phyloP scores from a whole-genome alignment of 35 echinoderm and acorn worm species.

The Lytechinus pictus region DNA sequence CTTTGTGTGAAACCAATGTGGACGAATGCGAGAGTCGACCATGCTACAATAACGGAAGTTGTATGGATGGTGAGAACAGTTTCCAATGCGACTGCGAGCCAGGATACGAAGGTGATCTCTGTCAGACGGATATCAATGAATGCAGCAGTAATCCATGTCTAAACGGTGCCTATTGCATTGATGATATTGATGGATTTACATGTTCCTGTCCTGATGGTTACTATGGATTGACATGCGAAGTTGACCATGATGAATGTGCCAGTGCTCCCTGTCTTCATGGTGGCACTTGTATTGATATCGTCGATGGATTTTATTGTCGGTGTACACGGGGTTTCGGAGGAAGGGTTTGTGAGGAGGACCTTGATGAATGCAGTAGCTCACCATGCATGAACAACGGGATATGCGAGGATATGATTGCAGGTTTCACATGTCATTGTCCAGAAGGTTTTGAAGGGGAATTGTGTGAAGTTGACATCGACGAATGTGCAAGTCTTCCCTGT shows the following conservation, averaged over 20 bases:
- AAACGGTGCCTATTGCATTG: constrained; percentile 57
- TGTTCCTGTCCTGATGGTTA: constrained; percentile 60
- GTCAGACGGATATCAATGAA: constrained; percentile 61
- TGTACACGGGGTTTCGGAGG: constrained; percentile 62
- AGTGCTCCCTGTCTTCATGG: constrained; percentile 68
- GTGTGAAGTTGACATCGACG: constrained; percentile 74
- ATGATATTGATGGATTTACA: constrained; percentile 50
- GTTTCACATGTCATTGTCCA: constrained; percentile 51
- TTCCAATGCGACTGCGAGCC: constrained; percentile 55
- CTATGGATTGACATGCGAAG: constrained; percentile 54
- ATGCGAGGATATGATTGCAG: constrained; percentile 56
- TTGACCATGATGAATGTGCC: constrained; percentile 58
- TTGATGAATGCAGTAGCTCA: constrained; percentile 53
- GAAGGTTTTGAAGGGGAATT: constrained; percentile 58
- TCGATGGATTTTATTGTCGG: constrained; percentile 64
- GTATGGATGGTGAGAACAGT: constrained; percentile 45
- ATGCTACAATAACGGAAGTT: constrained; percentile 54
- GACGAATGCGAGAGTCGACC: constrained; percentile 56
- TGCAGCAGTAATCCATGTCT: constrained; percentile 63
- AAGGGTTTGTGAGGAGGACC: constrained; percentile 57
- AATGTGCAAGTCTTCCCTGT: constrained; percentile 65
- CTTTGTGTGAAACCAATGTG: constrained; percentile 41
- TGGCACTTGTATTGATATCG: constrained; percentile 64
- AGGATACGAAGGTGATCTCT: constrained; percentile 51
- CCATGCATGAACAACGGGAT: constrained; percentile 67